A percentile compares a stretch with the other conserved stretches of the same genome.
phyloP scores from a whole-genome alignment of 2,888 invertebrate genomes.

The Hyles lineata region DNA sequence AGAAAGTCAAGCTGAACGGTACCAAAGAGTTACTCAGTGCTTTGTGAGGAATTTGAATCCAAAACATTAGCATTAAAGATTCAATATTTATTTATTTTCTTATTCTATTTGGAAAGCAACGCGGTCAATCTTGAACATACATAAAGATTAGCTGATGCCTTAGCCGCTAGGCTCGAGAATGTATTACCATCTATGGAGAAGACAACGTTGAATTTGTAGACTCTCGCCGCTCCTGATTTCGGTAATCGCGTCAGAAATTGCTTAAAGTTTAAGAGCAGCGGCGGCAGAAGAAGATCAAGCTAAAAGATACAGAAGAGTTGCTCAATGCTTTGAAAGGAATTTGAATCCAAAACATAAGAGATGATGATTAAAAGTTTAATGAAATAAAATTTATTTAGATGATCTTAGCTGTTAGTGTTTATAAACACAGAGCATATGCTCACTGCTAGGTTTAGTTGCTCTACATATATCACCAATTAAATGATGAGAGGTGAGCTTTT shows the following conservation, averaged over 20 bases:
- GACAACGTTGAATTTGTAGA: slow-evolving; percentile 11
- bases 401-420: no score
- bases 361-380: not conserved
- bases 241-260: slow-evolving; percentile 85
- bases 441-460: no score
- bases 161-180: slow-evolving; percentile 30
- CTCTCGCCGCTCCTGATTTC: slow-evolving; percentile 77
- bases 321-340: slow-evolving; percentile 35
- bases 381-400: no score
- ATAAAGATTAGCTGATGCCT: slow-evolving; percentile 34
- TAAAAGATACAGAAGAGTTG: slow-evolving; percentile 30
- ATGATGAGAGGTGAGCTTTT: no score
- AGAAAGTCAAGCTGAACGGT: slow-evolving; percentile 28
- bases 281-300: slow-evolving; percentile 28
- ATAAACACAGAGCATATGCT: no score
- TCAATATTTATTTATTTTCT: not conserved
- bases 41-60: slow-evolving; percentile 26
- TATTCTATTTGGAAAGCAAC: not conserved
- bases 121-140: slow-evolving; percentile 53
- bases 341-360: not conserved
- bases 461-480: no score
- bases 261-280: slow-evolving; percentile 35
- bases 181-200: slow-evolving; percentile 10
- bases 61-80: not conserved
- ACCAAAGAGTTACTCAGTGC: slow-evolving; percentile 34